Base-by-base conservation (phyloP, 2,888 invertebrate genomes). In the Ditula angustiorana region DNA sequence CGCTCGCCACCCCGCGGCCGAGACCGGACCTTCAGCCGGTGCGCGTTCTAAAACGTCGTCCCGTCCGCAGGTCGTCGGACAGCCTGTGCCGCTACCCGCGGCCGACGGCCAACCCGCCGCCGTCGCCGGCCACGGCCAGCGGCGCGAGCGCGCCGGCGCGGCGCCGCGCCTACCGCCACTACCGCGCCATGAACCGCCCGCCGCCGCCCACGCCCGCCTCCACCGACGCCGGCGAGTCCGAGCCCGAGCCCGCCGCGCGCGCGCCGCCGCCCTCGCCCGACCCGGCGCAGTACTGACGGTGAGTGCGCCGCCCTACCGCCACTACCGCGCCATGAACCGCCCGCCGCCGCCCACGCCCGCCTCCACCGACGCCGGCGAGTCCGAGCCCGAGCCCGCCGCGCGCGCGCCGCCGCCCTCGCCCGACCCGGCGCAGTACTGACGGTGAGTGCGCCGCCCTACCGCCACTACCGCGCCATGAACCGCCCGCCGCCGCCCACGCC, bases 151-250 rank as follows among this genome's bases (percentile, higher is more conserved):
- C 90, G 80, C 97, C 96, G 7, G 96, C 96, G 11, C 95, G 5
- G 94, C 95, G 96, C 60, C 94, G 96, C 65, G 95, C 97, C 1
- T 96, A 96, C 85, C 93, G 96, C 24, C 96, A 97, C 85, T 96
- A 96, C 84, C 86, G 95, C 71, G 96, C 96, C 68, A 96, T 95
- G 88, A 96, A 96, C 83, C 97, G 97, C 0, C 98, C 98, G 5
- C 98, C 98, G 24, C 98, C 98, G 10, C 98, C 98, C 21, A 98
- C 98, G 0, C 98, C 98, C 81, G 97, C 97, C 71, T 98, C 98
- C 33, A 98, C 98, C 74, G 97, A 98, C 71, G 98, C 98, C 77
- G 97, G 98, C 83, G 97, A 97, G 85, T 97, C 97, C 23, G 97
- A 97, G 82, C 80, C 93, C 75, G 83, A 95, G 96, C 71, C 96